Evolutionary conservation across 2,797 vertebrate genomes (phyloP).

Genomic region (Gambelia wislizenii): DNA sequence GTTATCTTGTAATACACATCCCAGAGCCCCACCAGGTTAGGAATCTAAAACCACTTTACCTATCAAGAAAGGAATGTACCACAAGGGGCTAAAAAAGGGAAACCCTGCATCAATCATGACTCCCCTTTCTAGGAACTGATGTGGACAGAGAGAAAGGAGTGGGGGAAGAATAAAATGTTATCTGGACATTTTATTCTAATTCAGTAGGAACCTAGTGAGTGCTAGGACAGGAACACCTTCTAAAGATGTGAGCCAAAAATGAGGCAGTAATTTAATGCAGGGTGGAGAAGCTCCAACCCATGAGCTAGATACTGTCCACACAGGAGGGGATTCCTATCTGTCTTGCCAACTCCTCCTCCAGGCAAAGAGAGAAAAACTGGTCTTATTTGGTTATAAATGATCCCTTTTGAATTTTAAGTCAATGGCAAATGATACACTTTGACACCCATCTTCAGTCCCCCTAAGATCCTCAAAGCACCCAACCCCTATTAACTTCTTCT

Average conservation of each 20-base stretch:
- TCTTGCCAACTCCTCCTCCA: too few relatives aligned
- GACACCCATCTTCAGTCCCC: too few relatives aligned
- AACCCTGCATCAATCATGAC: background rate
- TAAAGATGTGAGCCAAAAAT: background rate
- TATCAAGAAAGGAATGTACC: constrained; percentile 69
- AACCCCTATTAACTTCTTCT: too few relatives aligned
- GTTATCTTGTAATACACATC: constrained; percentile 74
- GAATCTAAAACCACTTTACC: constrained; percentile 41
- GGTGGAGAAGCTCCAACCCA: background rate
- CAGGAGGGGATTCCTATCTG: too few relatives aligned
- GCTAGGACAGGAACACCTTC: background rate
- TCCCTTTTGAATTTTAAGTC: too few relatives aligned
- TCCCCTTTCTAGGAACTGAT: background rate
- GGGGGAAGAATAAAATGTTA: background rate
- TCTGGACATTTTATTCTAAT: background rate
- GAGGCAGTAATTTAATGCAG: background rate
- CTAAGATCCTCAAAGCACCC: too few relatives aligned
- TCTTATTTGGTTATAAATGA: too few relatives aligned
- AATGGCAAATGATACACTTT: too few relatives aligned
- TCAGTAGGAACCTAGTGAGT: background rate
- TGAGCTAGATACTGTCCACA: background rate
- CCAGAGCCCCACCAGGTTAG: constrained; percentile 49
- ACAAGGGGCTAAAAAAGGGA: background rate
- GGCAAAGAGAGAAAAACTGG: too few relatives aligned
- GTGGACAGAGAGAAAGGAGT: background rate